A percentile compares a stretch with the other conserved stretches of the same genome.
Conservation (phyloP, 1,140 invertebrate genomes). For the Aplysia californica region DNA sequence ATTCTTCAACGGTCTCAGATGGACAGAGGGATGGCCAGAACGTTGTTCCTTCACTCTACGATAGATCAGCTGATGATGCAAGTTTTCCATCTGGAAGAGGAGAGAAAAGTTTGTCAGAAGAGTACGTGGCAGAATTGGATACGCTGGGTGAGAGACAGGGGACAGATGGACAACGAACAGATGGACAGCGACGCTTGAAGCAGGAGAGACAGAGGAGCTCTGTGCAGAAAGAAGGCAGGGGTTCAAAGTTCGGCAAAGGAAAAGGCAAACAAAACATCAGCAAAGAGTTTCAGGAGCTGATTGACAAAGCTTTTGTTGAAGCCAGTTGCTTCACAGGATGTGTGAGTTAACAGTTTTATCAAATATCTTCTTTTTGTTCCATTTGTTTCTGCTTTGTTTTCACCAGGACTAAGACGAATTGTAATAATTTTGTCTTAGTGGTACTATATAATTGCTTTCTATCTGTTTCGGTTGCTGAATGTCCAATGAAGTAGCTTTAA, state of each 20-base stretch:
- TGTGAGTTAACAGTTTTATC: conserved; percentile 11
- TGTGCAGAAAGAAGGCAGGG: neutral
- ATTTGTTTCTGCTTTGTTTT: neutral
- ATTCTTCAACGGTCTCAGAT: too few species aligned
- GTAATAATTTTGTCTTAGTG: neutral
- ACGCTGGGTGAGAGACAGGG: neutral
- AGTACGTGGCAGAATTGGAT: neutral
- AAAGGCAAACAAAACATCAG: neutral
- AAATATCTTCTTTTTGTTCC: neutral
- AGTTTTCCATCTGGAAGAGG: too few species aligned
- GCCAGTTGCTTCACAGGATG: conserved; percentile 10
- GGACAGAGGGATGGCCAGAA: too few species aligned
- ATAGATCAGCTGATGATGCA: too few species aligned
- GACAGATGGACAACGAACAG: neutral
- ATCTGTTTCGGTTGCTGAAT: neutral
- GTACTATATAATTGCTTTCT: neutral
- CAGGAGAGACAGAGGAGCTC: too few species aligned
- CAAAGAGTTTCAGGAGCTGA: conserved; percentile 5
- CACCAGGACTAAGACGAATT: too few species aligned
- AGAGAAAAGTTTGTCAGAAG: neutral
- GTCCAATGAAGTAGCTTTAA: neutral
- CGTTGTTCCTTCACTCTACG: too few species aligned
- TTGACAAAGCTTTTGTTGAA: conserved; percentile 15
- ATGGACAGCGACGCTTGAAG: neutral
- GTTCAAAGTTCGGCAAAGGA: neutral